phyloP scores from a whole-genome alignment of 2,797 vertebrate genomes.

The Melanotaenia parkinsoni region DNA sequence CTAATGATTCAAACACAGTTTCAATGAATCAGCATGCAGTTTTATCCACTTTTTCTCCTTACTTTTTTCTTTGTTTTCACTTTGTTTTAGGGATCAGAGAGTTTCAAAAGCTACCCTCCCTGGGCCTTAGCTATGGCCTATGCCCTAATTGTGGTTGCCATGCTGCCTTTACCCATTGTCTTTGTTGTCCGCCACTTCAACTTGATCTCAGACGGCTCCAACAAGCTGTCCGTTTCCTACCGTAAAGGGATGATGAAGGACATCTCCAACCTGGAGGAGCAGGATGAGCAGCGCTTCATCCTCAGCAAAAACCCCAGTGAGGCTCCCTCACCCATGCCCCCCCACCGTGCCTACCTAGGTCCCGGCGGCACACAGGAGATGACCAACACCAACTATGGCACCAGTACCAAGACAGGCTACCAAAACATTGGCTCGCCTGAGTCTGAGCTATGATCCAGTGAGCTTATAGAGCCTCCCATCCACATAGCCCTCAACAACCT shows the following conservation, averaged over 20 bases:
- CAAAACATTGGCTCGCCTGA: slow-evolving; percentile 86
- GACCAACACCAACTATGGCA: slow-evolving; percentile 95
- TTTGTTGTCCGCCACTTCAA: slow-evolving; percentile 92
- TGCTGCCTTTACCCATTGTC: slow-evolving; percentile 92
- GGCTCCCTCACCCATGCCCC: slow-evolving; percentile 94
- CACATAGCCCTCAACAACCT: slow-evolving; percentile 29
- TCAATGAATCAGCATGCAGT: neutral
- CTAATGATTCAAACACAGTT: neutral
- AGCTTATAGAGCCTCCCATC: slow-evolving; percentile 27
- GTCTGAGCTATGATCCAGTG: slow-evolving; percentile 81
- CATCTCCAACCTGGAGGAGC: slow-evolving; percentile 96
- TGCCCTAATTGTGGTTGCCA: slow-evolving; percentile 88
- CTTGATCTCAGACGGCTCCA: slow-evolving; percentile 94
- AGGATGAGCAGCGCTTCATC: slow-evolving; percentile 97
- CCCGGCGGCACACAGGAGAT: slow-evolving; percentile 91
- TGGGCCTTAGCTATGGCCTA: slow-evolving; percentile 95
- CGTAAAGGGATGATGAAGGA: slow-evolving; percentile 99
- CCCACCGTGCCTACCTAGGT: slow-evolving; percentile 92
- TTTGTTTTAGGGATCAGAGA: slow-evolving; percentile 87
- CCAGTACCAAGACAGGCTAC: slow-evolving; percentile 90
- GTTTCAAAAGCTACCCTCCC: slow-evolving; percentile 90
- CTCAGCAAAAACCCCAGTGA: slow-evolving; percentile 93
- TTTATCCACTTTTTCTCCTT: neutral
- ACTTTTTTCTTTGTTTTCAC: neutral
- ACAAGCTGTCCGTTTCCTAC: slow-evolving; percentile 96